Percentiles rank a stretch among this genome's conserved stretches.
Conservation (phyloP, 2,888 invertebrate species). For the Ectemnius continuus region DNA sequence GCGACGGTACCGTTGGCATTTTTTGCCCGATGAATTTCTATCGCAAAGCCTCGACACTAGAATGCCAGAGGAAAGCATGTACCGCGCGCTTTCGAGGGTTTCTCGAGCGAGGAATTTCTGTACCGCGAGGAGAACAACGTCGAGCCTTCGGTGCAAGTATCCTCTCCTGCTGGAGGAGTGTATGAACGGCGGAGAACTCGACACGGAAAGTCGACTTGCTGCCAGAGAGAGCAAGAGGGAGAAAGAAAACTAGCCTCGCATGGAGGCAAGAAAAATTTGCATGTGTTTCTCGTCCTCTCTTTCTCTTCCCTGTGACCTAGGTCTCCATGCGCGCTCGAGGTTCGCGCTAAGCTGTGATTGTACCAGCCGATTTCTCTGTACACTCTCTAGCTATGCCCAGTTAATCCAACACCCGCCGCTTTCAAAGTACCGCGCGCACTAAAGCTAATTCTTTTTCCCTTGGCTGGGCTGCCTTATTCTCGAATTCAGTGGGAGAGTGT, state of each 20-base stretch:
- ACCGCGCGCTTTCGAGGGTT: neutral
- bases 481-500: too few species aligned
- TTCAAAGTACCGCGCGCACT: too few species aligned
- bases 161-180: too few species aligned
- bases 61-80: too few species aligned
- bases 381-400: neutral
- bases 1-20: neutral
- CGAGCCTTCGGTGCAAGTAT: constrained; percentile 4
- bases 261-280: constrained; percentile 51
- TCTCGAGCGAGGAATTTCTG: constrained; percentile 21
- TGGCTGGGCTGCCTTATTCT: too few species aligned
- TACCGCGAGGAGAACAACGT: constrained; percentile 5
- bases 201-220: constrained; percentile 49
- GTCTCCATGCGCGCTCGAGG: constrained; percentile 36
- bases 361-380: constrained; percentile 39
- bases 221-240: too few species aligned
- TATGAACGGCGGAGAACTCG: constrained; percentile 17
- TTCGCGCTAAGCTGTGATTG: constrained; percentile 39
- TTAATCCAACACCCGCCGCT: neutral
- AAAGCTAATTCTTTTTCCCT: too few species aligned
- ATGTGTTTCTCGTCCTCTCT: constrained; percentile 47
- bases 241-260: constrained; percentile 16
- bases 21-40: neutral
- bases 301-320: constrained; percentile 46
- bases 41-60: neutral